A percentile compares a stretch with the other conserved stretches of the same genome.
Evolutionary conservation across 2,113 vertebrate genomes (phyloP).

Genomic region (Hylia prasina): DNA sequence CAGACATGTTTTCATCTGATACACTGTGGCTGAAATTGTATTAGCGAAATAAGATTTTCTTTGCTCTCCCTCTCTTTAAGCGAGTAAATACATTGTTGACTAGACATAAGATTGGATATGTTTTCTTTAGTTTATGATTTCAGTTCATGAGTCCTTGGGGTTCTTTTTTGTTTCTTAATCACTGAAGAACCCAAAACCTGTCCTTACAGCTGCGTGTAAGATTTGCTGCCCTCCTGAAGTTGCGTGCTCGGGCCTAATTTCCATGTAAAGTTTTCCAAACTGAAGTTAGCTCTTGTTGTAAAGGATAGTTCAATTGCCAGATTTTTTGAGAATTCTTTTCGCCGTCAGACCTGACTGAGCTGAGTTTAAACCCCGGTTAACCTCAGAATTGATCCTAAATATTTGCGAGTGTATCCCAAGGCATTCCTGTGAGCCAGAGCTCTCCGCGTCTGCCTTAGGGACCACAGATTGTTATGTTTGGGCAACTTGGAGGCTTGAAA

Average conservation of each 20-base stretch:
- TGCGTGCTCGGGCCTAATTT: background rate
- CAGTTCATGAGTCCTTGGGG: background rate
- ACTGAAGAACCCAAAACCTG: fast-evolving
- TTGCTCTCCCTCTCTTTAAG: background rate
- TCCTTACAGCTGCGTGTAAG: background rate
- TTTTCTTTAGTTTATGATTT: background rate
- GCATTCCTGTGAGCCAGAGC: background rate
- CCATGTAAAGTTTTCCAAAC: background rate
- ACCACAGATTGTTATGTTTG: fast-evolving
- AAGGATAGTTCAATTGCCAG: background rate
- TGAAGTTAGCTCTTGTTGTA: background rate
- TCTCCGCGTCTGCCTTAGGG: fast-evolving
- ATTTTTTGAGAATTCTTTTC: background rate
- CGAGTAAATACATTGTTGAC: background rate
- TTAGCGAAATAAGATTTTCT: background rate
- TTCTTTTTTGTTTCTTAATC: background rate
- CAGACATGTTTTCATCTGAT: background rate
- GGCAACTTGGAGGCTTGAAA: background rate
- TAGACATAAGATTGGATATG: background rate
- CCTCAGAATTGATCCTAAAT: background rate
- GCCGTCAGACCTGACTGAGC: background rate
- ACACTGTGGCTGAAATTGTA: background rate
- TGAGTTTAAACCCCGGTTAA: background rate
- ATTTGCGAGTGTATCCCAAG: fast-evolving
- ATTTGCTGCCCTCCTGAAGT: background rate